Conservation (phyloP, 2,797 vertebrate genomes). For the Bryconaethiops microstoma region DNA sequence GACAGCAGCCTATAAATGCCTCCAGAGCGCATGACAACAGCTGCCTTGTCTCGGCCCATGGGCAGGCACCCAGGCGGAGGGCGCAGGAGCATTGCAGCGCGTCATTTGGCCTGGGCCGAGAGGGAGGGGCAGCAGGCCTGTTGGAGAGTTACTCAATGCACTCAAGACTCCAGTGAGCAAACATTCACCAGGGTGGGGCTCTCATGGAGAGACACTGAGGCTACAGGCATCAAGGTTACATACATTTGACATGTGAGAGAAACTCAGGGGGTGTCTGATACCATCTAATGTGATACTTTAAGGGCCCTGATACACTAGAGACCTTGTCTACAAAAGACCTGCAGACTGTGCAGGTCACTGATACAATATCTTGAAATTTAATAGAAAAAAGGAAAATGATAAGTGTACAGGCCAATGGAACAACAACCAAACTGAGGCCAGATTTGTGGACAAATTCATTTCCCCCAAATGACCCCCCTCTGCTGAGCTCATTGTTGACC, state of each 20-base stretch:
- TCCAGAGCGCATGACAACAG: constrained; percentile 71
- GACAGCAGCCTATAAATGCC: constrained; percentile 62
- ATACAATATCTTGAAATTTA: not conserved
- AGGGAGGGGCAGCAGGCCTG: constrained; percentile 61
- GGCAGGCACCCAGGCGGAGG: constrained; percentile 50
- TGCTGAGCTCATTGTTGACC: constrained; percentile 80
- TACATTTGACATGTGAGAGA: not conserved
- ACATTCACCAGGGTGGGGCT: constrained; percentile 71
- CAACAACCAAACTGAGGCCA: constrained; percentile 76
- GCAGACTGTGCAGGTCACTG: not conserved
- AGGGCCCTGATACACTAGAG: not conserved
- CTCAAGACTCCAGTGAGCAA: constrained; percentile 71
- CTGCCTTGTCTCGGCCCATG: constrained; percentile 69
- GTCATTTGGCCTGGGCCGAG: constrained; percentile 58
- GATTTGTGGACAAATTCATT: constrained; percentile 75
- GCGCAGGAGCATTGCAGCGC: constrained; percentile 60
- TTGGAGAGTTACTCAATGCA: constrained; percentile 70
- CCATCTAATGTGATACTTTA: constrained; percentile 1
- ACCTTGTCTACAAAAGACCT: not conserved
- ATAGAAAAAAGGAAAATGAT: not conserved
- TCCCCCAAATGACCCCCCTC: constrained; percentile 72
- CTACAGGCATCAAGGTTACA: constrained; percentile 36
- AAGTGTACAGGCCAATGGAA: constrained; percentile 62
- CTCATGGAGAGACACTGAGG: constrained; percentile 56
- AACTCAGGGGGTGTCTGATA: not conserved